Percentiles rank a stretch among this genome's conserved stretches.
Evolutionary conservation across 2,888 invertebrate species (phyloP).

Genomic region (Drosophila diplacantha): DNA sequence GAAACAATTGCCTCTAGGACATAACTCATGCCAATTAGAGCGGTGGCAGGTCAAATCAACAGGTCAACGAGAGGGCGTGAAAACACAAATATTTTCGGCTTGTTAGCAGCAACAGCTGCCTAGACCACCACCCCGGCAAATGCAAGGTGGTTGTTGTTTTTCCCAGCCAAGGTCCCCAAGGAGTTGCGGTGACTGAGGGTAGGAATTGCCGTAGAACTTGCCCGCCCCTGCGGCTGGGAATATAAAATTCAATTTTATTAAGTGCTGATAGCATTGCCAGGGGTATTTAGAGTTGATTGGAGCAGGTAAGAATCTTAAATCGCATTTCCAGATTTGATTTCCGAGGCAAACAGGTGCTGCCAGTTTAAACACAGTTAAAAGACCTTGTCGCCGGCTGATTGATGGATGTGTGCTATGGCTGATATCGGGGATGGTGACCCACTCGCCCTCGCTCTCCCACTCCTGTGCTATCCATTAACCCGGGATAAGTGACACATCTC

Average conservation of each 20-base stretch:
- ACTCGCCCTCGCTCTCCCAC: background rate
- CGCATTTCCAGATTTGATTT: conserved; percentile 52
- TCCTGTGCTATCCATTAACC: conserved; percentile 50
- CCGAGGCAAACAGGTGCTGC: conserved; percentile 28
- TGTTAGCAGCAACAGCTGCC: conserved; percentile 60
- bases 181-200: conserved; percentile 43
- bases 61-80: conserved; percentile 54
- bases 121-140: conserved; percentile 1
- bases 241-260: conserved; percentile 74
- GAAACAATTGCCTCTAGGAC: conserved; percentile 4
- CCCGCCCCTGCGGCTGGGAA: conserved; percentile 4
- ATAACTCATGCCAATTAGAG: conserved; percentile 66
- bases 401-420: conserved; percentile 46
- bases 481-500: conserved; percentile 64
- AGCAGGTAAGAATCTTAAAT: conserved; percentile 44
- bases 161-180: conserved; percentile 66
- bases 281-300: conserved; percentile 37
- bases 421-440: conserved; percentile 16
- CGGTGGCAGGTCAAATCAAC: conserved; percentile 30
- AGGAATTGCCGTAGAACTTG: conserved; percentile 40
- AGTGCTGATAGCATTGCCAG: conserved; percentile 66
- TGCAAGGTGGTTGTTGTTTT: conserved; percentile 33
- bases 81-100: conserved; percentile 74
- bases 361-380: conserved; percentile 57
- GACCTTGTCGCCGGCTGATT: conserved; percentile 60